Percentiles rank a stretch among this genome's conserved stretches.
phyloP scores from a whole-genome alignment of 2,888 invertebrate species.

The Oligia strigilis region DNA sequence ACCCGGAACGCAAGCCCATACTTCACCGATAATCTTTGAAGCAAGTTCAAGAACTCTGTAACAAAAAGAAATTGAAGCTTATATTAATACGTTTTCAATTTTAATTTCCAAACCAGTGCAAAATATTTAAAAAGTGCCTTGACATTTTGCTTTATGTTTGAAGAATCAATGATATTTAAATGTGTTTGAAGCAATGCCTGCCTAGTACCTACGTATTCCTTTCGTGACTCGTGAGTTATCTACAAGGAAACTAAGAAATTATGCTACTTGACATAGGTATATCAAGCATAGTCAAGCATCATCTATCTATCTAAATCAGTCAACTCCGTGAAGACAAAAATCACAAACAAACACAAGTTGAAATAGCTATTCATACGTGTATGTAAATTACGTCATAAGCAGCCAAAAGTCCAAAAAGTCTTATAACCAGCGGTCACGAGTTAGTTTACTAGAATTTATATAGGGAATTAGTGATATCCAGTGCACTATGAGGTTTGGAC shows the following conservation, averaged over 20 bases:
- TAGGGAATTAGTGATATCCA: too few relatives aligned
- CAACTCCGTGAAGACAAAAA: not conserved
- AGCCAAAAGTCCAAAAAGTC: too few relatives aligned
- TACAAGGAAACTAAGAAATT: constrained; percentile 2
- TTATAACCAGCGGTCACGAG: not conserved
- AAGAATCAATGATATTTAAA: not conserved
- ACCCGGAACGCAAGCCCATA: constrained; percentile 83
- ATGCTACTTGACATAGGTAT: not conserved
- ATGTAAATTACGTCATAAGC: too few relatives aligned
- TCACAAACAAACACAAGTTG: not conserved
- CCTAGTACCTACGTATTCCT: too few relatives aligned
- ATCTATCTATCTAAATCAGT: not conserved
- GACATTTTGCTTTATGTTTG: not conserved
- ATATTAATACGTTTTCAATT: not conserved
- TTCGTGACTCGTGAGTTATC: not conserved
- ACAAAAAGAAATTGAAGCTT: constrained; percentile 53
- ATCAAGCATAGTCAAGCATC: not conserved
- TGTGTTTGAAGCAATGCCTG: not conserved
- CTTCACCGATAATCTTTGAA: constrained; percentile 69
- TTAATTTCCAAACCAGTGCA: not conserved
- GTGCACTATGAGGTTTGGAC: too few relatives aligned
- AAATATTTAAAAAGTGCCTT: not conserved
- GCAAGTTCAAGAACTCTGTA: constrained; percentile 78
- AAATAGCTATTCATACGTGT: not conserved
- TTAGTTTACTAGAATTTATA: too few relatives aligned